Conservation (phyloP, 2,797 vertebrate genomes). For the Karalla daura region DNA sequence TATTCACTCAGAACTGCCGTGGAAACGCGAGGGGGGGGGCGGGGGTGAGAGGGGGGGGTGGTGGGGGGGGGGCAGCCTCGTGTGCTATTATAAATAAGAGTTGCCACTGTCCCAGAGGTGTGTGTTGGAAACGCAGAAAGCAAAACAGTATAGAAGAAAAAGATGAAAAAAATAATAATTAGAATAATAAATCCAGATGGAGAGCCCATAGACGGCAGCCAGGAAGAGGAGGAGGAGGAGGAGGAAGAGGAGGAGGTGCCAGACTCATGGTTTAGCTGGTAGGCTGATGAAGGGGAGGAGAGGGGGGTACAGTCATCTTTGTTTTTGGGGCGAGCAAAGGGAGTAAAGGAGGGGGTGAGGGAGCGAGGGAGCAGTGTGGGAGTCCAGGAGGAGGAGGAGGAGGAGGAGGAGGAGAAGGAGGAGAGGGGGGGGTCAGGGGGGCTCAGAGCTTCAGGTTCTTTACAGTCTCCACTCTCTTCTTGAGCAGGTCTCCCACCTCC, state of each 20-base stretch:
- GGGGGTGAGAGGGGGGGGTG: no score
- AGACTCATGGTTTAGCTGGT: conserved; percentile 26
- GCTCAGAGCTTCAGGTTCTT: conserved; percentile 95
- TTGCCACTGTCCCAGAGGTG: conserved; percentile 49
- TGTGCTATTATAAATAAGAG: conserved; percentile 68
- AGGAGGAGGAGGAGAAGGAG: no score
- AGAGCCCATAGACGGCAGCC: no score
- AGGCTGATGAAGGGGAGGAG: conserved; percentile 28
- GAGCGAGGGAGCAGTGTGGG: no score
- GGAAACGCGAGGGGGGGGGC: no score
- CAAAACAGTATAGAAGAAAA: conserved; percentile 45
- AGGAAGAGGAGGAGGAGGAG: conserved; percentile 12
- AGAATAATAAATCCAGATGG: no score
- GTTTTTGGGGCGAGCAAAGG: no score
- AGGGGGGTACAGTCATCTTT: conserved; percentile 77
- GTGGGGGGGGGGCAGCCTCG: no score
- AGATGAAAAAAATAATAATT: no score
- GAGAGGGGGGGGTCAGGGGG: conserved; percentile 12
- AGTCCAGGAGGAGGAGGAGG: no score
- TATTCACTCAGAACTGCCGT: conserved; percentile 33
- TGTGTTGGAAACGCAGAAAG: neutral
- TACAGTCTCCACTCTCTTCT: conserved; percentile 93
- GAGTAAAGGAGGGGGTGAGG: no score
- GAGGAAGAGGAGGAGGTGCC: neutral
- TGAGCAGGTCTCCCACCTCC: conserved; percentile 94